Evolutionary conservation across 2,797 vertebrate genomes (phyloP), one percentile per base, ranked within the genome.

Genomic region (Echeneis naucrates): DNA sequence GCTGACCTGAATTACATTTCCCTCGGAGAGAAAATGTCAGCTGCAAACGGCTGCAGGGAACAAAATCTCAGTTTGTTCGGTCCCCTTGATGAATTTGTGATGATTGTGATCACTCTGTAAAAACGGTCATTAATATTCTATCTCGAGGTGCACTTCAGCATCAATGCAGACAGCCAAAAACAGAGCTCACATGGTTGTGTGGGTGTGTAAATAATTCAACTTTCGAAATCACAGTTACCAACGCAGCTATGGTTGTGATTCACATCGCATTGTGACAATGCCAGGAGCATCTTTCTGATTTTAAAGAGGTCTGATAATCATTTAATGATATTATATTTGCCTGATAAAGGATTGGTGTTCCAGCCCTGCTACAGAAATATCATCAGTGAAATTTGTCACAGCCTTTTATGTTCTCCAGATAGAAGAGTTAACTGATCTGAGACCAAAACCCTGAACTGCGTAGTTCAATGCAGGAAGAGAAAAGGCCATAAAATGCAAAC

Each of bases 1-100:
- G 52, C 74, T 83, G 83, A 86, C 86, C 87, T 88, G 85, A 55
- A 87, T 85, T 83, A 19, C 53, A 61, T 23, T 77, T 74, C 68
- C 70, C 77, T 68, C 57, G 13, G 77, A 81, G 68, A 78, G 63
- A 56, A 81, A 81, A 85, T 84, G 86, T 82, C 86, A 80, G 54
- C 63, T 80, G 47, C 53, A 60, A 54, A 68, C 78, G 72, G 69
- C 77, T 74, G 61, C 6, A 57, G 70, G 59, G 64, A 74, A 78
- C 61, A 77, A 74, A 81, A 68, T 70, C 68, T 80, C 24, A 21
- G 66, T 77, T 78, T 88, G 75, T 82, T 67, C 47, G 23, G 24
- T 55, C 37, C 45, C 48, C 55, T 70, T 83, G 75, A 78, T 85
- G 57, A 84, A 86, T 86, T 76, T 88, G 58, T 84, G 63, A 87